Evolutionary conservation across 2,888 invertebrate genomes (phyloP), one percentile per base, ranked within the genome.

Genomic region (Hypolimnas misippus): DNA sequence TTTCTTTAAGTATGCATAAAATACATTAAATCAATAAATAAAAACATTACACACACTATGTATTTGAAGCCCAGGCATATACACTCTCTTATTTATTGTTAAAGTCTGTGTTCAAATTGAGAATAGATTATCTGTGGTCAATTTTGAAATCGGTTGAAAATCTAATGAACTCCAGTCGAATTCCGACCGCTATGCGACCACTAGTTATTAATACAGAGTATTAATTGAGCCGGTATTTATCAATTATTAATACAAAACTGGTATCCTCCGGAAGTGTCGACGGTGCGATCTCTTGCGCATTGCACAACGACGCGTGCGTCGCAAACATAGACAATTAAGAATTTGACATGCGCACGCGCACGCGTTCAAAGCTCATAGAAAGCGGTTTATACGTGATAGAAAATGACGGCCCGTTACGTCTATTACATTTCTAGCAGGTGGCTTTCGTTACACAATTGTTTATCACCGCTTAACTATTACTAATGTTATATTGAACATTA

Each of bases 281-380:
- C 5, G 25, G 21, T 10, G n/a, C 25, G 63, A 63, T 61, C 66
- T 63, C 66, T 38, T 12, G 54, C 33, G 54, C 8, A 57, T 64
- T 66, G 57, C 61, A 46, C 63, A 66, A 68, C 40, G 33, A 40
- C 59, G 64, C 68, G 66, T 62, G 67, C 58, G 44, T 12, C 42
- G 42, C n/a, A n/a, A 49, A 17, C 55, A 54, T 56, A 51, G 16
- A 49, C 61, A 59, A 64, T 64, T 57, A 60, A 40, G 40, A 60
- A 57, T 67, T 62, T 60, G 65, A 40, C 63, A 62, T 66, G 64
- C 63, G 61, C 61, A 53, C 59, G 66, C 62, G 65, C 68, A 67
- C 65, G 65, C 68, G 66, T 57, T 33, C 54, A 60, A 68, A 68
- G 60, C 67, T 67, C 63, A 59, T 66, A 66, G 69, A 69, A 69